These are phyloP conservation scores for Drosophila kikkawai DNA, from an alignment of 1,140 invertebrate species.

Conservation along the genomic window DNA sequence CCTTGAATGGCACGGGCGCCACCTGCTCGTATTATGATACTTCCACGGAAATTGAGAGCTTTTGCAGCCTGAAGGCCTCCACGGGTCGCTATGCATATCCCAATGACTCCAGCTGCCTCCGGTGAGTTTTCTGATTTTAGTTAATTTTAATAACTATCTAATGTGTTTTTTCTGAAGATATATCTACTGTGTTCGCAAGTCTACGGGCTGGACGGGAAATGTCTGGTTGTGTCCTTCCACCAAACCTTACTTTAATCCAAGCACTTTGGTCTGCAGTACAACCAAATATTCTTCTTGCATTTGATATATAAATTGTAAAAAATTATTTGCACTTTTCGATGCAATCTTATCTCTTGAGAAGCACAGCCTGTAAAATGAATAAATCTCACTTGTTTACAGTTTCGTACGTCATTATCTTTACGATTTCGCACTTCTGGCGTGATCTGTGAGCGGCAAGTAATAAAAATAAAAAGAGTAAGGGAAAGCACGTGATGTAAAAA, in stretches of 20 bases:
- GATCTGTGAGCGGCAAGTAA: not conserved
- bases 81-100: constrained; percentile 27
- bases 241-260: constrained; percentile 20
- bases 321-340: no score
- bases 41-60: not conserved
- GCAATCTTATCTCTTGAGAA: not conserved
- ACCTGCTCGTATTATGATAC: constrained; percentile 18
- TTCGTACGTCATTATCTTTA: not conserved
- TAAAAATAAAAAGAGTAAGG: not conserved
- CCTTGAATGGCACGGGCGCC: constrained; percentile 4
- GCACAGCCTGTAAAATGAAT: not conserved
- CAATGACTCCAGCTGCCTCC: constrained; percentile 14
- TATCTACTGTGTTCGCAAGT: constrained; percentile 13
- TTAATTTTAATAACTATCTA: not conserved
- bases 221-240: constrained; percentile 21
- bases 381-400: not conserved
- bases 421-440: not conserved
- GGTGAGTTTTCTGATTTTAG: not conserved
- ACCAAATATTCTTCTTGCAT: not conserved
- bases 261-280: not conserved
- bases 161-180: not conserved
- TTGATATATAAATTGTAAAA: not conserved
- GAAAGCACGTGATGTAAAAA: not conserved
- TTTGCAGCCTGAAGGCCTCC: constrained; percentile 18
- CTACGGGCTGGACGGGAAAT: constrained; percentile 17